Percentiles rank a stretch among this genome's conserved stretches.
phyloP scores from a whole-genome alignment of 2,888 invertebrate species.

The Seladonia tumulorum region DNA sequence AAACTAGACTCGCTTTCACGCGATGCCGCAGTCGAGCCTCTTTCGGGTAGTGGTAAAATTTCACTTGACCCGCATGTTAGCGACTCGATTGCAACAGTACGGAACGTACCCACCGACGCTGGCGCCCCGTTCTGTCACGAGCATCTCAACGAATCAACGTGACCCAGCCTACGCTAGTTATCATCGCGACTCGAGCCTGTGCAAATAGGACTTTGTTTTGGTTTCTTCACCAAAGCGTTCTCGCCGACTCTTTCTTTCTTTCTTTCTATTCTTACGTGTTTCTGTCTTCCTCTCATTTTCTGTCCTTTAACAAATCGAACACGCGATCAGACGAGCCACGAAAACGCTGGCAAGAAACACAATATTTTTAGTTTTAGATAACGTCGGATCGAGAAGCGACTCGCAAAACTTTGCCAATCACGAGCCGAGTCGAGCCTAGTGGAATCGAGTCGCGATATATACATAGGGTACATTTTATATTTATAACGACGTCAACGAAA shows the following conservation, averaged over 20 bases:
- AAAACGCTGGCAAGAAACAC: not conserved
- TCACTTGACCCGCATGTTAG: conserved; percentile 20
- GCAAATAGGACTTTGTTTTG: conserved; percentile 23
- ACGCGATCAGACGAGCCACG: conserved; percentile 36
- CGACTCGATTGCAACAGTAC: conserved; percentile 15
- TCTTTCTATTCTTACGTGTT: not conserved
- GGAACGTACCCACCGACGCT: conserved; percentile 14
- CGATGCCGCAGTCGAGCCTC: not conserved
- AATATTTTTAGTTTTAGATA: not conserved
- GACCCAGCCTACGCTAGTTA: conserved; percentile 74
- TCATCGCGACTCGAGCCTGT: conserved; percentile 64
- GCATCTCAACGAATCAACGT: conserved; percentile 15
- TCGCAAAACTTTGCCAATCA: not conserved
- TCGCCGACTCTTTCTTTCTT: not conserved
- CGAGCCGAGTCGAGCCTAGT: not conserved
- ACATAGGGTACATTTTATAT: conserved; percentile 70
- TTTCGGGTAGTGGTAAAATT: conserved; percentile 3
- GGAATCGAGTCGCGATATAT: conserved; percentile 54
- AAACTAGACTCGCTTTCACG: conserved; percentile 3
- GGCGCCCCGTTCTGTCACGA: conserved; percentile 24
- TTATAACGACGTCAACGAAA: conserved; percentile 70
- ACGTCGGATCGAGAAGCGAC: not conserved
- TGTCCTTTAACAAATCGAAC: conserved; percentile 43
- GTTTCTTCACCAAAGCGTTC: too few relatives aligned
- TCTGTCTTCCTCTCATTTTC: not conserved